These are phyloP conservation scores for Chaunax sp. DNA, from an alignment of 2,797 vertebrate genomes.

Conservation along the genomic window DNA sequence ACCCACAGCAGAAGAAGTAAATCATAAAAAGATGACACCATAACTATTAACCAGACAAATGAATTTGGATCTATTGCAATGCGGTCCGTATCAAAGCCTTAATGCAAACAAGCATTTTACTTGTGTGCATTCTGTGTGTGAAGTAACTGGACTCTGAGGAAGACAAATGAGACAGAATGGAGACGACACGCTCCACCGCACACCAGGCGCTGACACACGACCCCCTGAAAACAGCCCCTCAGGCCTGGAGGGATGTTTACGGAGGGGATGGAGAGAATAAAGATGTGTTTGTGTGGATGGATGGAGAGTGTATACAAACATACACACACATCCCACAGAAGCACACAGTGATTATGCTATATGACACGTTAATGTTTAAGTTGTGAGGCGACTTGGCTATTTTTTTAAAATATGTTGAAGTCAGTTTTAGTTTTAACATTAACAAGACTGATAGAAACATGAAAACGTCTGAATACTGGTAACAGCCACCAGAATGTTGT, in stretches of 20 bases:
- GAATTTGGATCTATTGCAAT: not conserved
- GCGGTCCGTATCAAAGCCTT: too few relatives aligned
- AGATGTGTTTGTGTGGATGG: constrained; percentile 37
- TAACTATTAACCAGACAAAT: constrained; percentile 2
- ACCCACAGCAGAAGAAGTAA: not conserved
- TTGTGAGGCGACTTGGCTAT: too few relatives aligned
- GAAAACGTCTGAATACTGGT: too few relatives aligned
- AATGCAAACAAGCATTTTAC: constrained; percentile 7
- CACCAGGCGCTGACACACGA: constrained; percentile 56
- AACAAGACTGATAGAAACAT: too few relatives aligned
- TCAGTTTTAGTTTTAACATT: too few relatives aligned
- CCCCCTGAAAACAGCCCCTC: constrained; percentile 44
- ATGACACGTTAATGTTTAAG: too few relatives aligned
- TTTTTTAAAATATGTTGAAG: not conserved
- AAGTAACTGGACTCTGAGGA: constrained; percentile 35
- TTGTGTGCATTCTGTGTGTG: not conserved
- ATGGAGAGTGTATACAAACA: constrained; percentile 9
- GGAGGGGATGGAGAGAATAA: constrained; percentile 37
- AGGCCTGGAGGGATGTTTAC: constrained; percentile 46
- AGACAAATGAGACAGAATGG: constrained; percentile 36
- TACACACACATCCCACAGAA: not conserved
- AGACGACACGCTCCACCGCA: constrained; percentile 42
- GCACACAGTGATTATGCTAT: constrained; percentile 6
- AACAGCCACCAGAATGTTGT: not conserved
- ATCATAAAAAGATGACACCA: constrained; percentile 1